Conservation (phyloP, 2,113 vertebrate species). For the Otis tarda region DNA sequence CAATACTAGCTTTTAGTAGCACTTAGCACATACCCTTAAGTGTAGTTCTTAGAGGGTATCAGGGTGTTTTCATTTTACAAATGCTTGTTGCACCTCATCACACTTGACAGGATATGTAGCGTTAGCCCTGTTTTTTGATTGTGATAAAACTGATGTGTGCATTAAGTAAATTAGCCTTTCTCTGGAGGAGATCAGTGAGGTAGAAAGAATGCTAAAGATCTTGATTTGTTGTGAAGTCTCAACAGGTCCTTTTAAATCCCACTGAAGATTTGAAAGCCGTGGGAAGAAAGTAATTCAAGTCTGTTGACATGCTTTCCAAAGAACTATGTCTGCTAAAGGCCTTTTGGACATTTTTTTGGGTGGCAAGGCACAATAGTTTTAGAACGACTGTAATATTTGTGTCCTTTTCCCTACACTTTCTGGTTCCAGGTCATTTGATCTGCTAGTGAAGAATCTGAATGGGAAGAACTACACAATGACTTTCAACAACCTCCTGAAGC, state of each 20-base stretch:
- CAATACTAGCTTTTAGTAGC: not conserved
- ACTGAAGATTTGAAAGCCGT: not conserved
- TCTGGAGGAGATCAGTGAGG: not conserved
- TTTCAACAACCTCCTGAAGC: constrained; percentile 88
- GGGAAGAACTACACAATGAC: constrained; percentile 94
- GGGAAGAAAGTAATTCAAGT: not conserved
- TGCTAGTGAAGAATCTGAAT: constrained; percentile 91
- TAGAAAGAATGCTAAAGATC: not conserved
- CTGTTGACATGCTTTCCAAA: not conserved
- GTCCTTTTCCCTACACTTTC: not conserved
- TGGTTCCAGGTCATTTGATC: constrained; percentile 84
- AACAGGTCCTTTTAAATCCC: not conserved
- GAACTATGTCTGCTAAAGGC: not conserved
- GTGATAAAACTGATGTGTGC: not conserved
- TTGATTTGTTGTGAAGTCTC: not conserved
- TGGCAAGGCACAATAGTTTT: not conserved
- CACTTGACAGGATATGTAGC: accelerated
- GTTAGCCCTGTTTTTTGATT: not conserved
- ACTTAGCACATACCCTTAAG: not conserved
- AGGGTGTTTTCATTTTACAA: not conserved
- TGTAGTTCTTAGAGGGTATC: not conserved
- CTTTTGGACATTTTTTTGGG: not conserved
- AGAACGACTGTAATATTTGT: not conserved
- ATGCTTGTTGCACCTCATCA: not conserved
- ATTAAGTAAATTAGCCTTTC: not conserved